Evolutionary conservation across 1,140 invertebrate genomes (phyloP).

Genomic region (Samia ricini): DNA sequence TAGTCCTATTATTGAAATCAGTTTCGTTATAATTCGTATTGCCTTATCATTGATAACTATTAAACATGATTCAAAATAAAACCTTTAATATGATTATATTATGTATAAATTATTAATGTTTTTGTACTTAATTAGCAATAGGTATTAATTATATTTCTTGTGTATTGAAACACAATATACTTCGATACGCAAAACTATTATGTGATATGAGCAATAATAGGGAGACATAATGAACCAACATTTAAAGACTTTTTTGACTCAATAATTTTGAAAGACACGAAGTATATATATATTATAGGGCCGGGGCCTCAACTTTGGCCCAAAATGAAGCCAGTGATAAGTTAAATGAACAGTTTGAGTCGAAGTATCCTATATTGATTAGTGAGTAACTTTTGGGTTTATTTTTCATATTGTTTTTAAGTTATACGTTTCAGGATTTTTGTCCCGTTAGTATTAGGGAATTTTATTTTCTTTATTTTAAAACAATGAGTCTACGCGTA

Average conservation of each 20-base stretch:
- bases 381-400: constrained; percentile 76
- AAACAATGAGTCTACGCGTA: constrained; percentile 61
- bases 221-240: constrained; percentile 55
- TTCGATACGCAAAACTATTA: constrained; percentile 57
- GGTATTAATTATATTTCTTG: constrained; percentile 58
- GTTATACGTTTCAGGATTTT: constrained; percentile 78
- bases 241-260: constrained; percentile 49
- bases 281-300: no score
- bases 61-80: constrained; percentile 52
- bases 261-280: constrained; percentile 41
- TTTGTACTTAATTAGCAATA: constrained; percentile 76
- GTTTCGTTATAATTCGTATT: constrained; percentile 29
- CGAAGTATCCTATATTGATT: constrained; percentile 74
- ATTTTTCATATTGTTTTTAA: constrained; percentile 78
- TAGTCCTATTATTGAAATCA: not conserved
- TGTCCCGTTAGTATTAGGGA: constrained; percentile 77
- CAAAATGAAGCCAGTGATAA: constrained; percentile 45
- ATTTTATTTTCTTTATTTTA: constrained; percentile 76
- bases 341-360: constrained; percentile 59
- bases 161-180: constrained; percentile 61
- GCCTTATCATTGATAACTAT: constrained; percentile 43
- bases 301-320: constrained; percentile 16
- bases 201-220: constrained; percentile 76
- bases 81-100: constrained; percentile 11
- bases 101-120: constrained; percentile 55